These are phyloP conservation scores for Upupa epops DNA, from an alignment of 2,113 vertebrate species.

Conservation along the genomic window DNA sequence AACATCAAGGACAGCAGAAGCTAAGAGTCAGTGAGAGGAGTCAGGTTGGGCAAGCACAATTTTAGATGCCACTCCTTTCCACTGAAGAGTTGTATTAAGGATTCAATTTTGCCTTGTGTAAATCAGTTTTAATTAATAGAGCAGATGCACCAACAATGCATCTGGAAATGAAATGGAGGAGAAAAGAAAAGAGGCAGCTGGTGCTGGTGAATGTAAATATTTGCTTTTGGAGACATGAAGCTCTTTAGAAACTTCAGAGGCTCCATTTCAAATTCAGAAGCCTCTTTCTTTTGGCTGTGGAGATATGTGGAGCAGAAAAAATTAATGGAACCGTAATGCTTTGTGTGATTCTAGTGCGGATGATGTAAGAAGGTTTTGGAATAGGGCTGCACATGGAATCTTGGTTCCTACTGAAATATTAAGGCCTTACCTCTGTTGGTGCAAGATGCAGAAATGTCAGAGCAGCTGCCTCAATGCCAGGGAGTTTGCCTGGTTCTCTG, in stretches of 20 bases:
- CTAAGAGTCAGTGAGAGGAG: background rate
- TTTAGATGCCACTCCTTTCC: background rate
- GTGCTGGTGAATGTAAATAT: constrained; percentile 43
- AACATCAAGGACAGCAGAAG: background rate
- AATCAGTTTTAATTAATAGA: constrained; percentile 66
- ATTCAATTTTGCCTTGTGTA: constrained; percentile 64
- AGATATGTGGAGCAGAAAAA: constrained; percentile 45
- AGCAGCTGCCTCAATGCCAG: background rate
- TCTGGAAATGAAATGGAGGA: constrained; percentile 33
- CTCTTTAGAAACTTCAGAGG: constrained; percentile 36
- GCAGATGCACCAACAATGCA: constrained; percentile 63
- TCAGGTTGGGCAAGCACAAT: background rate
- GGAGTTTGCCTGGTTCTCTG: background rate
- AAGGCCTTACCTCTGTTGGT: background rate
- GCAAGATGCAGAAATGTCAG: background rate
- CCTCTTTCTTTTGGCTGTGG: background rate
- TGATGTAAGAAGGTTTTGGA: background rate
- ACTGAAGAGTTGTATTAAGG: constrained; percentile 46
- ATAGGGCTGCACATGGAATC: background rate
- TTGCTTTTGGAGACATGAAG: constrained; percentile 24
- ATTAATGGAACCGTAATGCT: background rate
- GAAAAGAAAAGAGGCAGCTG: constrained; percentile 45
- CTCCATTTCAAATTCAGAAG: background rate
- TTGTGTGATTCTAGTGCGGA: background rate
- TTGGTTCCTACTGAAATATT: constrained; percentile 21